phyloP scores from a whole-genome alignment of 2,797 vertebrate genomes.

The Chiloscyllium punctatum region DNA sequence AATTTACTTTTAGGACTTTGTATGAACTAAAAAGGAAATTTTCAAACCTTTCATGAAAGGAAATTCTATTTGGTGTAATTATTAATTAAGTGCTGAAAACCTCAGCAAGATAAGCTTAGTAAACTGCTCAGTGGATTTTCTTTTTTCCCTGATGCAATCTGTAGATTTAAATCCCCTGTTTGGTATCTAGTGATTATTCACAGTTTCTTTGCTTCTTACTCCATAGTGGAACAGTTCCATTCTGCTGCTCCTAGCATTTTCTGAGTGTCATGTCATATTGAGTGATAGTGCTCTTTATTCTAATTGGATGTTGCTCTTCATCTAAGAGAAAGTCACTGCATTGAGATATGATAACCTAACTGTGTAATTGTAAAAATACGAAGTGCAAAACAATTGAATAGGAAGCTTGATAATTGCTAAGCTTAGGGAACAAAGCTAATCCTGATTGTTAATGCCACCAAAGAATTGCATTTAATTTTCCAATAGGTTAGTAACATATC shows the following conservation, averaged over 20 bases:
- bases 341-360: not conserved
- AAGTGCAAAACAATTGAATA: no score
- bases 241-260: not conserved
- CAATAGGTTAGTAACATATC: not conserved
- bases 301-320: not conserved
- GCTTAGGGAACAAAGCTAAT: not conserved
- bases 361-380: not conserved
- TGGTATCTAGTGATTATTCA: slow-evolving; percentile 9
- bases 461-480: not conserved
- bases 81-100: not conserved
- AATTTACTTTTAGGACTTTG: not conserved
- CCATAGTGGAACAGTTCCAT: not conserved
- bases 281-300: not conserved
- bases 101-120: no score
- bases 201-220: not conserved
- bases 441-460: not conserved
- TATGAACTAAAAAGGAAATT: not conserved
- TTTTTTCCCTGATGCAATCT: not conserved
- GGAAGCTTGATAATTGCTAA: not conserved
- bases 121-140: not conserved
- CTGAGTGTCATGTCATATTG: not conserved
- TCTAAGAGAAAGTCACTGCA: not conserved
- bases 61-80: not conserved
- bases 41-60: not conserved
- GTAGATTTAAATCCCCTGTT: not conserved